Conservation (phyloP, 2,888 invertebrate species). For the Oithona nana region DNA sequence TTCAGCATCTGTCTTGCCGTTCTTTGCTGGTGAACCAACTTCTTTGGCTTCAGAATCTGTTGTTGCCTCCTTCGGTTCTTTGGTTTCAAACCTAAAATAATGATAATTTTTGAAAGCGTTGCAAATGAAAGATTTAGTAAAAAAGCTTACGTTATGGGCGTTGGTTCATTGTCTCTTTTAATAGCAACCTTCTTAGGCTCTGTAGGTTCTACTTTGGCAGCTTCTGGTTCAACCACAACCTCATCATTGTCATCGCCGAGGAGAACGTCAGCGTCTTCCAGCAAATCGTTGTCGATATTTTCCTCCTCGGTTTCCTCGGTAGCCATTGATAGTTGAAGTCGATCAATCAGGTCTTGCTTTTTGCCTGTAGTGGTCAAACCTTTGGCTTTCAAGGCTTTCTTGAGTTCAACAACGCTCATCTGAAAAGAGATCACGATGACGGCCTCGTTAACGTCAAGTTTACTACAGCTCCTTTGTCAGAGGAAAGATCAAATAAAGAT, state of each 20-base stretch:
- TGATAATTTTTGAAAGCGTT: no score
- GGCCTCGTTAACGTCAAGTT: no score
- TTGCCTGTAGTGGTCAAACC: conserved; percentile 6
- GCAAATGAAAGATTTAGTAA: neutral
- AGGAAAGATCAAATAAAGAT: no score
- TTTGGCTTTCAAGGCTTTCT: conserved; percentile 4
- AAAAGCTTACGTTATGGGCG: neutral
- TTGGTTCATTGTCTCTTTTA: neutral
- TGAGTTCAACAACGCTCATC: conserved; percentile 16
- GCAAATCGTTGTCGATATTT: neutral
- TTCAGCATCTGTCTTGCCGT: neutral
- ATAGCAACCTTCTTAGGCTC: conserved; percentile 12
- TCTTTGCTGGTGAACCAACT: neutral
- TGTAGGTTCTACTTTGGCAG: neutral
- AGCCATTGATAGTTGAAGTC: conserved; percentile 1
- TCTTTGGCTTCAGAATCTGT: conserved; percentile 6
- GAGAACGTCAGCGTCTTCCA: conserved; percentile 6
- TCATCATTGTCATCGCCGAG: conserved; percentile 4
- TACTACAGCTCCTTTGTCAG: no score
- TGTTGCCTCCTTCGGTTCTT: neutral
- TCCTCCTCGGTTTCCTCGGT: neutral
- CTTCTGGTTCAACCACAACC: neutral
- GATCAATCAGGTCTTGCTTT: conserved; percentile 14
- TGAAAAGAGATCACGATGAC: no score
- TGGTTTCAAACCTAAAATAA: neutral